Base-by-base conservation (phyloP, 2,113 vertebrate genomes). In the Cochlearius cochlearius region DNA sequence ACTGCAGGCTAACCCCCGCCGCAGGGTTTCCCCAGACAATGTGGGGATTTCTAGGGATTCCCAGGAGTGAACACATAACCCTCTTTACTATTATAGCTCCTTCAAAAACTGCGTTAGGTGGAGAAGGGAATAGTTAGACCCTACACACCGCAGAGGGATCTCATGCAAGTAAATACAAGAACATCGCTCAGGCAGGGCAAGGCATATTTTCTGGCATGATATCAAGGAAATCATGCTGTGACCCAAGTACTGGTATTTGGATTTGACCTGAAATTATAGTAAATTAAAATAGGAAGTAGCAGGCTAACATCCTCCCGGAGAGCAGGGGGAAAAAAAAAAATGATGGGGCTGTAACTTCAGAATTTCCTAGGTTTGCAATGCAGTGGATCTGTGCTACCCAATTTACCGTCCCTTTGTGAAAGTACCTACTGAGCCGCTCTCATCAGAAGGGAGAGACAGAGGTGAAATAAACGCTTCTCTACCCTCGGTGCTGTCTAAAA, bases 401-500 rank as follows among this genome's bases (percentile, higher is more conserved):
- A 92, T 97, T 91, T 86, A 77, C 67, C 64, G 2, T 89, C 92
- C 45, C 49, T 92, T 95, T 91, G 68, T 91, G 68, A 94, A 92
- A 92, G 88, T 36, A 95, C 56, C 66, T 96, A 12, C 77, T 86
- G 91, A 97, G 93, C 82, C 88, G 75, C 66, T 91, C 18, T 93
- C 96, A 87, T 94, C 68, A 60, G 62, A 94, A 96, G 89, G 49
- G 71, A 96, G 80, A 95, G 50, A 69, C 36, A 74, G 67, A 87
- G 64, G 56, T 71, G 85, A 96, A 95, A 94, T 67, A 96, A 95
- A 92, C 45, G 82, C 81, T 87, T 86, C 68, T 96, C 73, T 90
- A 69, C 66, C 53, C 69, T 89, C 16, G 2, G 13, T 20, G 12
- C 13, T 47, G 11, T 11, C 23, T 39, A 30, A 59, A 86, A 87